phyloP scores from a whole-genome alignment of 2,797 vertebrate genomes.

The Benthosema pterotum region DNA sequence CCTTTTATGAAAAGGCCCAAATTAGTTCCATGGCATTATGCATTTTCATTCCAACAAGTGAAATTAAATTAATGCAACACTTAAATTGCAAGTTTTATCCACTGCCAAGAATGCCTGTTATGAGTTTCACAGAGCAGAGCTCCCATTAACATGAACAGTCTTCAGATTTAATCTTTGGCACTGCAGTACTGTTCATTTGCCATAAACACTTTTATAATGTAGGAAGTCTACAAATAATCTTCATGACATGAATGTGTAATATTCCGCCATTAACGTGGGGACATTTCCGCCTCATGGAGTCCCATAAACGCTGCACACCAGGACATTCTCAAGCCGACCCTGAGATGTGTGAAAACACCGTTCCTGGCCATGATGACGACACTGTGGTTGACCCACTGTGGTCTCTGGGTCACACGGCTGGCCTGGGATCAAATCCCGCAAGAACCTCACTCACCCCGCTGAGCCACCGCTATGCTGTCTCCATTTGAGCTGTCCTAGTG shows the following conservation, averaged over 20 bases:
- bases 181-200: neutral
- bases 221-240: slow-evolving; percentile 29
- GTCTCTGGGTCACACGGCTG: neutral
- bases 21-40: neutral
- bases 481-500: too few relatives aligned
- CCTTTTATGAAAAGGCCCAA: too few relatives aligned
- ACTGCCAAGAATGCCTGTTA: neutral
- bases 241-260: slow-evolving; percentile 31
- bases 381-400: slow-evolving; percentile 3
- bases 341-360: slow-evolving; percentile 6
- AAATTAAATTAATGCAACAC: slow-evolving; percentile 19
- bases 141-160: too few relatives aligned
- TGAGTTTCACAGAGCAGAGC: neutral
- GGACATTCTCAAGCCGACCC: slow-evolving; percentile 2
- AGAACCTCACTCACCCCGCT: too few relatives aligned
- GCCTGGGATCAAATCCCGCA: too few relatives aligned
- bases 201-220: slow-evolving; percentile 22
- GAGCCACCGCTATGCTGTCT: too few relatives aligned
- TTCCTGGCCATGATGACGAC: slow-evolving; percentile 22
- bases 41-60: slow-evolving; percentile 7
- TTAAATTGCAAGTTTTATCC: neutral
- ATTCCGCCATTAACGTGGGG: slow-evolving; percentile 27
- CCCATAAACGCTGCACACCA: slow-evolving; percentile 43
- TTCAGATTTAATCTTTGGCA: neutral
- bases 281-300: slow-evolving; percentile 27